Conservation (phyloP, 1,140 invertebrate species). For the Rhysida immarginata region DNA sequence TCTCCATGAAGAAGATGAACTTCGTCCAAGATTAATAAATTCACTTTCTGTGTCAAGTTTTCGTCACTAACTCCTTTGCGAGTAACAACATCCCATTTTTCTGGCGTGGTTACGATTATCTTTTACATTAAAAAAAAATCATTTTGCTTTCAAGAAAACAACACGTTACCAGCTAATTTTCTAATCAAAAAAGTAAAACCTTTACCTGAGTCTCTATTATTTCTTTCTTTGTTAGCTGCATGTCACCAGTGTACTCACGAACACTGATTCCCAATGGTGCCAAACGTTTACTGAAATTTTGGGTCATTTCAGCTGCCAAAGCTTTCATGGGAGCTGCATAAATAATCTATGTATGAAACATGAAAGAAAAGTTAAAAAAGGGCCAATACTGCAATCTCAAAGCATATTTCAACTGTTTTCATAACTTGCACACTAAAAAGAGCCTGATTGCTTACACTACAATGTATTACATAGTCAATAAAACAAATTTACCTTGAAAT, state of each 20-base stretch:
- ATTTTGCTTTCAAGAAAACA: too few species aligned
- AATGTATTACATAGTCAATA: too few species aligned
- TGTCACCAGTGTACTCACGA: constrained; percentile 91
- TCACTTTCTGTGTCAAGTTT: constrained; percentile 74
- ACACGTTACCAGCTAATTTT: too few species aligned
- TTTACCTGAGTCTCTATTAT: constrained; percentile 75
- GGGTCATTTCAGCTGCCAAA: constrained; percentile 93
- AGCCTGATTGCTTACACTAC: too few species aligned
- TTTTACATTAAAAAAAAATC: constrained; percentile 20
- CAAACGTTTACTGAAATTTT: constrained; percentile 74
- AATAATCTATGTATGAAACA: constrained; percentile 52
- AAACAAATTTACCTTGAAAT: constrained; percentile 62
- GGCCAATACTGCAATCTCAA: neutral
- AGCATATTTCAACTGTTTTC: constrained; percentile 1
- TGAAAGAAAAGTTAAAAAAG: neutral
- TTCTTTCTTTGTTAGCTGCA: constrained; percentile 89
- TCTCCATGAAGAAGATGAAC: constrained; percentile 95
- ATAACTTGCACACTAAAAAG: too few species aligned
- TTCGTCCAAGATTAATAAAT: constrained; percentile 94
- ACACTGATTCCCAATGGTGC: constrained; percentile 63
- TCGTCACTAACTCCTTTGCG: constrained; percentile 81
- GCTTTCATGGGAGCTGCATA: constrained; percentile 99
- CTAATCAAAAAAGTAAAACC: constrained; percentile 7
- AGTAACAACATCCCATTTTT: constrained; percentile 99
- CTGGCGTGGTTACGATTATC: constrained; percentile 96